Conservation (phyloP, 2,797 vertebrate species). For the Fistularia commersonii region DNA sequence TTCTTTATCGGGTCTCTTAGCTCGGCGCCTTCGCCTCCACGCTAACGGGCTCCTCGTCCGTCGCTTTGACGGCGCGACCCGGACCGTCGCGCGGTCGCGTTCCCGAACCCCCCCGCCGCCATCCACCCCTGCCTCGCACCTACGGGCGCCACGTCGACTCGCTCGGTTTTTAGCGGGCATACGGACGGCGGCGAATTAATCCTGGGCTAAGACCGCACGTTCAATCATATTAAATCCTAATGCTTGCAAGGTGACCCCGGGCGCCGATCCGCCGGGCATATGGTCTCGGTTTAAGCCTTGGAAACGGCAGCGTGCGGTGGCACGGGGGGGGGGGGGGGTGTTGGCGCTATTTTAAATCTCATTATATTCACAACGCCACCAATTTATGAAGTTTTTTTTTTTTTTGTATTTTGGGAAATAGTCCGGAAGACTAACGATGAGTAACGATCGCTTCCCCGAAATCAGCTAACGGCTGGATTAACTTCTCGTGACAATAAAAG, state of each 20-base stretch:
- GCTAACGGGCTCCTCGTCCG: too few relatives aligned
- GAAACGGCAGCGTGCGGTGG: conserved; percentile 20
- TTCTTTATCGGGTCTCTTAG: too few relatives aligned
- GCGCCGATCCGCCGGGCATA: conserved; percentile 54
- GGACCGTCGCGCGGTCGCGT: too few relatives aligned
- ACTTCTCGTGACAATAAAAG: too few relatives aligned
- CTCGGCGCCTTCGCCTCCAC: too few relatives aligned
- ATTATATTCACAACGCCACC: conserved; percentile 43
- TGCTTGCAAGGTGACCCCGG: conserved; percentile 68
- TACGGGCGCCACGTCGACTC: conserved; percentile 49
- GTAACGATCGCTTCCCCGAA: too few relatives aligned
- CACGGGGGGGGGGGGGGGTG: conserved; percentile 2
- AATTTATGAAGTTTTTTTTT: conserved; percentile 16
- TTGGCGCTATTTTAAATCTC: conserved; percentile 36
- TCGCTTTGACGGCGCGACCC: too few relatives aligned
- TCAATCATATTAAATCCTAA: conserved; percentile 72
- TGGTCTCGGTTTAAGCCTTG: conserved; percentile 55
- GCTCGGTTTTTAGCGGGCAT: conserved; percentile 47
- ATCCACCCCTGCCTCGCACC: conserved; percentile 37
- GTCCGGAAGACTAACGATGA: too few relatives aligned
- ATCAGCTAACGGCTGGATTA: too few relatives aligned
- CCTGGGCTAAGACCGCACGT: conserved; percentile 56
- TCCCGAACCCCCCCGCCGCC: background rate
- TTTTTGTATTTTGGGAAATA: too few relatives aligned
- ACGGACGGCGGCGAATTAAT: conserved; percentile 60